Conservation (phyloP, 2,113 vertebrate genomes). For the Paramormyrops kingsleyae region DNA sequence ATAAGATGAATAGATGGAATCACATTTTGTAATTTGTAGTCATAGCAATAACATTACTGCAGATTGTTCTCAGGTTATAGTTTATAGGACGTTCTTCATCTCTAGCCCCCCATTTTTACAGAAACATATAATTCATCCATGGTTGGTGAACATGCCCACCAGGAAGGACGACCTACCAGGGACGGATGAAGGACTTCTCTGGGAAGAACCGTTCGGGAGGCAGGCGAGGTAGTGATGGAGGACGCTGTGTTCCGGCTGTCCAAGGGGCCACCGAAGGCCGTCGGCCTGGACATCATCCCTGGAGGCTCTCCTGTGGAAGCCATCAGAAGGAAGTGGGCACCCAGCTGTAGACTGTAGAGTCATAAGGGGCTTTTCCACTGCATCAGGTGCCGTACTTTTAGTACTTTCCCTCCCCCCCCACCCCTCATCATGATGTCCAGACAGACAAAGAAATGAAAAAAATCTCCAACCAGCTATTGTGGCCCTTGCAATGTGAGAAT, state of each 20-base stretch:
- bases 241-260: slow-evolving; percentile 51
- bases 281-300: slow-evolving; percentile 48
- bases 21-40: not conserved
- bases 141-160: not conserved
- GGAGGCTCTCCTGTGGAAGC: slow-evolving; percentile 44
- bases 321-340: not conserved
- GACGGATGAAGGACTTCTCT: slow-evolving; percentile 42
- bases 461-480: not conserved
- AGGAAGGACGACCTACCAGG: slow-evolving; percentile 45
- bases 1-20: not conserved
- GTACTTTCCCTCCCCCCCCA: not conserved
- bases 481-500: not conserved
- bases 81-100: not conserved
- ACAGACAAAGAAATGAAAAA: not conserved
- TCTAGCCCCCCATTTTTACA: not conserved
- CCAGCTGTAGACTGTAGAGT: not conserved
- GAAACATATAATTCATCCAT: not conserved
- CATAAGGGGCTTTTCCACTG: not conserved
- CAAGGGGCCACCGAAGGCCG: slow-evolving; percentile 36
- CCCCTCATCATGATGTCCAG: not conserved
- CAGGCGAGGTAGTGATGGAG: slow-evolving; percentile 56
- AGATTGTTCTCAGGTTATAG: not conserved
- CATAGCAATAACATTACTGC: not conserved
- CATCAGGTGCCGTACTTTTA: not conserved
- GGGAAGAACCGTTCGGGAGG: slow-evolving; percentile 38